Evolutionary conservation across 2,797 vertebrate genomes (phyloP), one percentile per base, ranked within the genome.

Genomic region (Eremophila alpestris): DNA sequence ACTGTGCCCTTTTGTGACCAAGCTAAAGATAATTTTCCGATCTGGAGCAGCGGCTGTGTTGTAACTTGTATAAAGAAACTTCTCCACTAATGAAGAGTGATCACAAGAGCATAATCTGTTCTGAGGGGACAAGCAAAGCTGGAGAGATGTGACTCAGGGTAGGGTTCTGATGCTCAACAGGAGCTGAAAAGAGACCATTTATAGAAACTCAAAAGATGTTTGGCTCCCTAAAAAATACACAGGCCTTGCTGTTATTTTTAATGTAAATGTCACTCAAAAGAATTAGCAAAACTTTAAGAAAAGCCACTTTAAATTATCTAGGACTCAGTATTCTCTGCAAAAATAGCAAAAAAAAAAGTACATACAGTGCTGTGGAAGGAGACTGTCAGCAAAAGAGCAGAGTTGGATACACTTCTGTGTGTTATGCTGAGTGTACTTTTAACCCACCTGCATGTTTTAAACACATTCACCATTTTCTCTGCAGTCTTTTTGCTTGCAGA

Each of bases 1-100:
- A 55, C 30, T 30, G 62, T 93, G 89, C 65, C 87, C 84, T 95
- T 97, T 85, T 87, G 90, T 92, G 81, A 77, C 81, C 78, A 85
- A 64, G 76, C 64, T 94, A 75, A 91, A 93, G 90, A 86, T 92
- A 87, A 83, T 85, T 83, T 62, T 90, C 69, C 36, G 64, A 59
- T 92, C 84, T 92, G 69, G 43, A 94, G 43, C 8, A 29, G 64
- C 60, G 87, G 43, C 90, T 91, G 40, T 30, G 1, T 64, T 83
- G 34, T 29, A 38, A 73, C 46, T 62, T 43, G 64, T 67, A 23
- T 62, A 54, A 82, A 70, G 60, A 83, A 79, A 63, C 54, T 76
- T 73, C 68, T 65, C 15, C 0, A 3, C 48, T 70, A 30, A 49
- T 15, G 71, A 67, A 54, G 46, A 67, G 38, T 2, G 0, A 46